Evolutionary conservation across 2,113 vertebrate species (phyloP).

Genomic region (Tachysurus fulvidraco): DNA sequence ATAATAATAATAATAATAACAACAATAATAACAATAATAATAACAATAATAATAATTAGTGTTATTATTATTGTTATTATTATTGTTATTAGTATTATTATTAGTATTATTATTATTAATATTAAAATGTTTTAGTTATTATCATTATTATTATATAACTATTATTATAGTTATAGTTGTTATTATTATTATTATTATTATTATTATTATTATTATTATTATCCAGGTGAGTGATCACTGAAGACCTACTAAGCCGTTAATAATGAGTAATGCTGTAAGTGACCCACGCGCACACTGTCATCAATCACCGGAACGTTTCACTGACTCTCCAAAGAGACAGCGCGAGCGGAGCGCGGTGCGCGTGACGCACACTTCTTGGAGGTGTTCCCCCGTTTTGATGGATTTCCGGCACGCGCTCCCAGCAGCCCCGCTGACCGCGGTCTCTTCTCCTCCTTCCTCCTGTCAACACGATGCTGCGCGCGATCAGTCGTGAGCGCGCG

Average conservation of each 20-base stretch:
- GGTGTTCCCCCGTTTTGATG: slow-evolving; percentile 68
- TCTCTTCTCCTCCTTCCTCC: slow-evolving; percentile 66
- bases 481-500: slow-evolving; percentile 56
- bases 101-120: too few relatives aligned
- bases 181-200: neutral
- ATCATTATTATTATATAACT: too few relatives aligned
- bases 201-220: neutral
- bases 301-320: slow-evolving; percentile 63
- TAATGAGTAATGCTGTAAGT: slow-evolving; percentile 65
- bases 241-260: slow-evolving; percentile 63
- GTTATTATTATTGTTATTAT: neutral
- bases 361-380: slow-evolving; percentile 59
- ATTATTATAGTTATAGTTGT: neutral
- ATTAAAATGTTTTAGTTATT: neutral
- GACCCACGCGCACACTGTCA: slow-evolving; percentile 56
- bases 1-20: neutral
- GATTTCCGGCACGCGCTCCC: slow-evolving; percentile 66
- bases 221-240: slow-evolving; percentile 62
- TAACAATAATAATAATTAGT: neutral
- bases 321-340: slow-evolving; percentile 50
- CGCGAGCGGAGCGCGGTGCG: slow-evolving; percentile 33
- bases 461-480: slow-evolving; percentile 70
- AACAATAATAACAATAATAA: neutral
- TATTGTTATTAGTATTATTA: neutral
- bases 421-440: slow-evolving; percentile 68